Evolutionary conservation across 2,113 vertebrate genomes (phyloP), one percentile per base, ranked within the genome.

Genomic region (Thermophis baileyi): DNA sequence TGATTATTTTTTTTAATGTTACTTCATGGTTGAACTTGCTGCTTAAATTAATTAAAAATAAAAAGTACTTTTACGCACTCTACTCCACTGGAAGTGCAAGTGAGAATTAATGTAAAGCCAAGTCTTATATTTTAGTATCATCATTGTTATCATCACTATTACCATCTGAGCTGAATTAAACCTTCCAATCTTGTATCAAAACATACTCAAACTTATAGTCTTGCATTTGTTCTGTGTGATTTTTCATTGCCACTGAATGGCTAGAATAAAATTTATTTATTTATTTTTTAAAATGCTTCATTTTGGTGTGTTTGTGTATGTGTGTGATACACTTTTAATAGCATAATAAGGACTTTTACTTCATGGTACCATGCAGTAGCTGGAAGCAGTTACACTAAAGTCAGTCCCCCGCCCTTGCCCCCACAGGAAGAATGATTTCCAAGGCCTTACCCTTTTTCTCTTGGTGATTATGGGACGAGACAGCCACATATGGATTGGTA

Each of bases 361-460:
- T 90, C 92, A 95, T n/a, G 51, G 90, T 95, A 49, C 93, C 93
- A 8, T 0, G 50, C 94, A 94, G 91, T 97, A 98, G 98, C 98
- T 99, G 98, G 99, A 99, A 99, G 98, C 98, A 98, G 98, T 96
- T 95, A 98, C 97, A 97, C 94, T 94, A 96, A 95, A 98, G 95
- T 95, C 95, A 95, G 97, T 97, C 97, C 97, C 98, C 98, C 96
- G 54, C 96, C 95, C 97, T 96, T 95, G 93, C 95, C 95, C 96
- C 69, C 91, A 95, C 93, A 97, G 97, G 97, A 97, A 55, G 90
- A 96, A 96, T 97, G 95, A 96, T 98, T 99, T 99, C 99, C 99
- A 99, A 99, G 99, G 99, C 98, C 99, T 99, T 99, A 99, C 99
- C 99, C 98, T 98, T 99, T 97, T 98, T 98, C 98, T 99, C 98